Evolutionary conservation across 2,888 invertebrate genomes (phyloP).

Genomic region (Rhorus exstirpatorius): DNA sequence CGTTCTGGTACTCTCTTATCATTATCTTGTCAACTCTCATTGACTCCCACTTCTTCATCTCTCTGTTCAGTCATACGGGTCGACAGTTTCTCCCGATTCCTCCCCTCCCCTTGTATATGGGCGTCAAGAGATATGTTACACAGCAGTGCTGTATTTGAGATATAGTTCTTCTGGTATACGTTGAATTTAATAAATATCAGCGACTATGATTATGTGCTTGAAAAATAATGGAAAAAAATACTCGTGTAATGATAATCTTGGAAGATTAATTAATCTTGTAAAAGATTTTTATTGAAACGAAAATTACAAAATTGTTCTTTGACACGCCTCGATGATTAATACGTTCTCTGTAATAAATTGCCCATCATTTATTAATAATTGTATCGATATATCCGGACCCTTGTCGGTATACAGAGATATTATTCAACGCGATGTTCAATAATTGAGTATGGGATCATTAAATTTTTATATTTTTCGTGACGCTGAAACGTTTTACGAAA

Average conservation of each 20-base stretch:
- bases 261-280: too few relatives aligned
- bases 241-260: too few relatives aligned
- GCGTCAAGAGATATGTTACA: not conserved
- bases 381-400: too few relatives aligned
- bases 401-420: not conserved
- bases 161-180: not conserved
- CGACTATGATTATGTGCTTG: too few relatives aligned
- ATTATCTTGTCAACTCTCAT: constrained; percentile 44
- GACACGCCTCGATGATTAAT: too few relatives aligned
- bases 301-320: too few relatives aligned
- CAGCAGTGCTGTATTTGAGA: not conserved
- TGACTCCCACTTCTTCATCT: constrained; percentile 37
- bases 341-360: too few relatives aligned
- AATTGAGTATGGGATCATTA: not conserved
- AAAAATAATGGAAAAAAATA: too few relatives aligned
- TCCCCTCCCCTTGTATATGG: not conserved
- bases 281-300: too few relatives aligned
- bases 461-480: not conserved
- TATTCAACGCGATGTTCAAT: not conserved
- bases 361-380: too few relatives aligned
- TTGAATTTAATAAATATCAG: too few relatives aligned
- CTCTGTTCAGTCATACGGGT: not conserved
- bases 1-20: constrained; percentile 18
- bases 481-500: constrained; percentile 80
- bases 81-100: constrained; percentile 23